Conservation (phyloP, 1,140 invertebrate species). For the Zeugodacus cucurbitae region DNA sequence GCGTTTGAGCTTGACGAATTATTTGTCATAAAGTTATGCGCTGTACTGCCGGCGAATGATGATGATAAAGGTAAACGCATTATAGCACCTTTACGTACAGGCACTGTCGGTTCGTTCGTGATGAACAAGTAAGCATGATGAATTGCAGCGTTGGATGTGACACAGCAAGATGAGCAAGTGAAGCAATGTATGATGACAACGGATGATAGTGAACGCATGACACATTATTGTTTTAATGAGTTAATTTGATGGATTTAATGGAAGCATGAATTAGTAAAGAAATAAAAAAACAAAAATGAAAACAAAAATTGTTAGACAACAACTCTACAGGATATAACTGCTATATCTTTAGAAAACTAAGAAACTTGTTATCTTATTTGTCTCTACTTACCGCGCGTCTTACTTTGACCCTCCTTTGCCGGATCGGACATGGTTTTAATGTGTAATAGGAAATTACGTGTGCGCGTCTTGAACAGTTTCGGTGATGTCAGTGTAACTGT, state of each 20-base stretch:
- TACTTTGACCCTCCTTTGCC: constrained; percentile 70
- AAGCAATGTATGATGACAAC: background rate
- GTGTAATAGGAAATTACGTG: constrained; percentile 84
- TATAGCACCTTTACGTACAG: constrained; percentile 46
- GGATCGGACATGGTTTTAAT: constrained; percentile 82
- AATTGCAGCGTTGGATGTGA: background rate
- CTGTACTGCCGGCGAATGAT: constrained; percentile 45
- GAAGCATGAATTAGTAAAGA: constrained; percentile 30
- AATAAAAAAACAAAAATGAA: background rate
- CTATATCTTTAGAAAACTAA: too few species aligned
- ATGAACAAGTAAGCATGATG: background rate
- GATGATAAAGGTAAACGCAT: constrained; percentile 43
- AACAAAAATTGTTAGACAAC: background rate
- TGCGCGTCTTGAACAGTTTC: constrained; percentile 81
- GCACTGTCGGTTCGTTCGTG: constrained; percentile 40
- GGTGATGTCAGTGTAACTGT: constrained; percentile 88
- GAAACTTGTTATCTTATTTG: background rate
- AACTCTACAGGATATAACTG: background rate
- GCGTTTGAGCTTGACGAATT: constrained; percentile 3
- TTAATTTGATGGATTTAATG: background rate
- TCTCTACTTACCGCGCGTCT: constrained; percentile 68
- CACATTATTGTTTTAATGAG: background rate
- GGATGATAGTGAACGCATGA: background rate
- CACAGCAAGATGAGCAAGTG: background rate
- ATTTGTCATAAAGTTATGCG: constrained; percentile 41